Base-by-base conservation (phyloP, 1,140 invertebrate genomes). In the Sitodiplosis mosellana region DNA sequence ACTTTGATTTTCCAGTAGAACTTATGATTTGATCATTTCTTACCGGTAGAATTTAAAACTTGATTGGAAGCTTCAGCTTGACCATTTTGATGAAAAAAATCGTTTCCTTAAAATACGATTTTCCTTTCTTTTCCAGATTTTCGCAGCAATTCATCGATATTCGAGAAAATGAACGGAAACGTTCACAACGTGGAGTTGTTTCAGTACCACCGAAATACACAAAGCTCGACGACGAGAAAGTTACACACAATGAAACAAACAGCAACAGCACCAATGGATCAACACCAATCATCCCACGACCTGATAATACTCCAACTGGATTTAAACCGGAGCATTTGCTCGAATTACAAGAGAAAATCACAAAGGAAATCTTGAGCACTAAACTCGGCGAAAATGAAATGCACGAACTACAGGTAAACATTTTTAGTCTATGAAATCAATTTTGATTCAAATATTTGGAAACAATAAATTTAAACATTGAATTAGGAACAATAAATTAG, bases 101-200 rank as follows among this genome's bases (percentile, higher is more conserved):
- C 7, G 8, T 27, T 15, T 10, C 34, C 34, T 10, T 36, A 36
- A 36, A 36, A 8, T 36, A 36, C 8, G 34, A 36, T n/a, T n/a
- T n/a, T n/a, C n/a, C n/a, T n/a, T n/a, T n/a, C n/a, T n/a, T n/a
- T n/a, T 41, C 47, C 59, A 89, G 85, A 66, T 95, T 95, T 65
- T 83, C 88, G 11, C 83, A 87, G 65, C 78, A 78, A 43, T 95
- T 96, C 65, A 82, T 95, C 33, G 90, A 96, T 64, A 78, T 89
- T 36, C 71, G 83, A 33, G 88, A 93, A 62, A 73, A 81, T 40
- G 87, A 77, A 73, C 72, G 74, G 55, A 80, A 74, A 66, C 68
- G 59, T 19, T 58, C 60, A 17, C 54, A 57, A 41, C 52, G 58
- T 1, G 58, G 57, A 5, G 52, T 33, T 53, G 53, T 41, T 55